Conservation (phyloP, 2,888 invertebrate genomes). For the Zhuqinia jingwanae region DNA sequence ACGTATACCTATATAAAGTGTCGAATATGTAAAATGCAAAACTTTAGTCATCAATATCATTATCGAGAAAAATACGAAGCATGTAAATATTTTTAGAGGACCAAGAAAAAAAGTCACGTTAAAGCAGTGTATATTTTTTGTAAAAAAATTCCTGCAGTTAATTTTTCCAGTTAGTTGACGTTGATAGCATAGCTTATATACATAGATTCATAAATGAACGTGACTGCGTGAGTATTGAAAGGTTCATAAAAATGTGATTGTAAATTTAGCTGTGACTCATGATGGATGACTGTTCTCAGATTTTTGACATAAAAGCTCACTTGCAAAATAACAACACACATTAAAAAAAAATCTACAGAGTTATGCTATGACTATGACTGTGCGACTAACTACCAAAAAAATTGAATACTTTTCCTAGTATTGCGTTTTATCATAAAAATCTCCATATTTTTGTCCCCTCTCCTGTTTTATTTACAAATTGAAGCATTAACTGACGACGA, state of each 20-base stretch:
- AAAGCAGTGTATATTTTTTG: no score
- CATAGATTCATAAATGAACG: neutral
- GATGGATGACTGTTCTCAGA: conserved; percentile 43
- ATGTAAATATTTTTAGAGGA: neutral
- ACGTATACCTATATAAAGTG: neutral
- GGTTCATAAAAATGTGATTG: conserved; percentile 36
- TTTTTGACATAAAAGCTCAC: conserved; percentile 40
- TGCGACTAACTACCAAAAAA: neutral
- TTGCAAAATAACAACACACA: conserved; percentile 41
- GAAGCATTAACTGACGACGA: conserved; percentile 18
- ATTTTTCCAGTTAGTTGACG: conserved; percentile 14
- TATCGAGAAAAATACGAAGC: conserved; percentile 3
- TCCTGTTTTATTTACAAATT: neutral
- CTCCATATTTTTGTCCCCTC: neutral
- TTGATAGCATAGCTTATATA: no score
- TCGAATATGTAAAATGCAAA: no score
- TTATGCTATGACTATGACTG: neutral
- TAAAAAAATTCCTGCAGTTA: neutral
- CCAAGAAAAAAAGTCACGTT: conserved; percentile 6
- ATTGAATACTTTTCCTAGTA: conserved; percentile 4
- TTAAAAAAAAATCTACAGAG: no score
- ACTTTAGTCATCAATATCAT: neutral
- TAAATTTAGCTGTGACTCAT: conserved; percentile 50
- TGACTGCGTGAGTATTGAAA: conserved; percentile 31
- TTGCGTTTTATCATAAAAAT: conserved; percentile 28